Evolutionary conservation across 2,113 vertebrate genomes (phyloP), one percentile per base, ranked within the genome.

Genomic region (Uria aalge): DNA sequence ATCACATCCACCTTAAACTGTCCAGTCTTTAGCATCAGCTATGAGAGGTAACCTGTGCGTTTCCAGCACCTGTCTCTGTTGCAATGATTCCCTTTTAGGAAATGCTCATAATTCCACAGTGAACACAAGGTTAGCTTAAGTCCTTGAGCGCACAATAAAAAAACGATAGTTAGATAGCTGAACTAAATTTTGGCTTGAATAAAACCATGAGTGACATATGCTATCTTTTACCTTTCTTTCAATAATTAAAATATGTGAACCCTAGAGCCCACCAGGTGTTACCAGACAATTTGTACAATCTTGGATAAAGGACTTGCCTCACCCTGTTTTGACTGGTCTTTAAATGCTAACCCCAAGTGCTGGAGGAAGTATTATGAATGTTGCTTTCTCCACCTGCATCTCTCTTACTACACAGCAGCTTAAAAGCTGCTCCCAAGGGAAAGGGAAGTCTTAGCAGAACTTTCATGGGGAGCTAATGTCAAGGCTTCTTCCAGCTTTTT

Each of bases 121-220:
- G 0, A 41, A 18, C 19, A 15, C 14, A 75, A 23, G 9, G 8
- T 57, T 72, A 63, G 12, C 11, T 53, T 24, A 50, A 66, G 68
- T 29, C 38, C 8, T 40, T 36, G 6, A 88, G 11, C 17, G 32
- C 5, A 19, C 11, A 41, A 67, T 8, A 17, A 15, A n/a, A 47
- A 36, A 2, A 4, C 27, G 19, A 45, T 43, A 2, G 0, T 34
- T 34, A 56, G 8, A 18, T 19, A 40, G 12, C 3, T 27, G 43
- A 76, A 52, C 12, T 80, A 60, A 69, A 66, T 56, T 23, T 64
- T 64, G 13, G 5, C 26, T 43, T 56, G 30, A 62, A 56, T 62
- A 53, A 73, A 86, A 23, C 34, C 9, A 11, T 4, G 8, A 72
- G 57, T 75, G 9, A 19, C 24, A 22, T 3, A 5, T 16, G 53